Evolutionary conservation across 2,113 vertebrate genomes (phyloP).

Genomic region (Spea bombifrons): DNA sequence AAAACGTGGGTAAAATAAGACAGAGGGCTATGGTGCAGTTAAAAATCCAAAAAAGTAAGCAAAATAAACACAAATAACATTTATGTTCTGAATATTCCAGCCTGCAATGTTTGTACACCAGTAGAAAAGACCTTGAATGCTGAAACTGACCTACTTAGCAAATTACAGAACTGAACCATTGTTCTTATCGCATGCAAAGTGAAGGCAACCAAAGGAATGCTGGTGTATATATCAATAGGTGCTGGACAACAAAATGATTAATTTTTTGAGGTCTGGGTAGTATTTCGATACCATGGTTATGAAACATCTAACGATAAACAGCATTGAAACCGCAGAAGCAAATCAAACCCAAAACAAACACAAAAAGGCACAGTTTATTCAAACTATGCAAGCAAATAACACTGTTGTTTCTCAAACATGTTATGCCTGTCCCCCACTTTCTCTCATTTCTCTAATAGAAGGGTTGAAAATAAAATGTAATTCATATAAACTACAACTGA

Average conservation of each 20-base stretch:
- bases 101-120: conserved; percentile 56
- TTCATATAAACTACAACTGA: too few relatives aligned
- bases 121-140: conserved; percentile 52
- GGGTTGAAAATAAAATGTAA: too few relatives aligned
- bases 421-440: too few relatives aligned
- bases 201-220: neutral
- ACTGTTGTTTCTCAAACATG: too few relatives aligned
- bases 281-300: neutral
- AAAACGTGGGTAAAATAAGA: too few relatives aligned
- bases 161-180: conserved; percentile 14
- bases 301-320: neutral
- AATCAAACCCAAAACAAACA: neutral
- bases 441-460: too few relatives aligned
- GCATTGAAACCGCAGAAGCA: conserved; percentile 5
- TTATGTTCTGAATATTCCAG: neutral
- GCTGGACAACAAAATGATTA: neutral
- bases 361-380: neutral
- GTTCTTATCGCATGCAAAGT: conserved; percentile 27
- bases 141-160: conserved; percentile 44
- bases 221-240: neutral
- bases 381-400: too few relatives aligned
- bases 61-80: too few relatives aligned
- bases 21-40: too few relatives aligned
- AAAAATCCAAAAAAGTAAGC: too few relatives aligned
- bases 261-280: neutral